Conservation (phyloP, 2,113 vertebrate genomes). For the Eulemur macaco region DNA sequence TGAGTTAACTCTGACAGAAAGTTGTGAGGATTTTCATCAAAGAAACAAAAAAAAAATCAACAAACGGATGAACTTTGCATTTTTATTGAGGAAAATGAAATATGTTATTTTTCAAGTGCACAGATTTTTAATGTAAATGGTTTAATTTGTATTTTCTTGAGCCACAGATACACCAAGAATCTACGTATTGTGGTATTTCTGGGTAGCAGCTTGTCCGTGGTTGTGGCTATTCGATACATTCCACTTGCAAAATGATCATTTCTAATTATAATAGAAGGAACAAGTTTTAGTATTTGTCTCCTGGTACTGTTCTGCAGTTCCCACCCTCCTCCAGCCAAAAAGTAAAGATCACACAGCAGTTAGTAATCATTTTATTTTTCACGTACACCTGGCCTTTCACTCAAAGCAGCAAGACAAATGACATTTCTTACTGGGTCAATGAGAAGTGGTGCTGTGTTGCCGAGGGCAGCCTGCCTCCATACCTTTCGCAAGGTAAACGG, state of each 20-base stretch:
- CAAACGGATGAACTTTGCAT: neutral
- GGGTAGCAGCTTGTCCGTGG: neutral
- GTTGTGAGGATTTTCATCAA: conserved; percentile 29
- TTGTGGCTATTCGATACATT: neutral
- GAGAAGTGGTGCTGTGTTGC: neutral
- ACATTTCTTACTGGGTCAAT: neutral
- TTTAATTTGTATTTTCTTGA: neutral
- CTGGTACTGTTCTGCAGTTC: neutral
- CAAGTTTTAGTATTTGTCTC: neutral
- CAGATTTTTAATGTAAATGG: conserved; percentile 40
- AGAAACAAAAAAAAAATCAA: conserved; percentile 61
- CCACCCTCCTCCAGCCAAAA: accelerated
- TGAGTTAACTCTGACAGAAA: conserved; percentile 31
- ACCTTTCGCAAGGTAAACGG: neutral
- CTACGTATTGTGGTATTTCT: neutral
- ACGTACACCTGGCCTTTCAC: neutral
- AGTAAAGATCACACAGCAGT: neutral
- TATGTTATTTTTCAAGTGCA: conserved; percentile 35
- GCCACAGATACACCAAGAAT: neutral
- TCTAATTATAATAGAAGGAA: conserved; percentile 31
- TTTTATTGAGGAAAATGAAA: conserved; percentile 62
- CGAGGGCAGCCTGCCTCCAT: neutral
- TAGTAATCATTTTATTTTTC: neutral
- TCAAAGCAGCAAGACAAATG: neutral
- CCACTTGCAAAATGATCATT: neutral